Percentiles rank a stretch among this genome's conserved stretches.
Conservation (phyloP, 1,140 invertebrate genomes). For the Ceratosolen fusciceps region DNA sequence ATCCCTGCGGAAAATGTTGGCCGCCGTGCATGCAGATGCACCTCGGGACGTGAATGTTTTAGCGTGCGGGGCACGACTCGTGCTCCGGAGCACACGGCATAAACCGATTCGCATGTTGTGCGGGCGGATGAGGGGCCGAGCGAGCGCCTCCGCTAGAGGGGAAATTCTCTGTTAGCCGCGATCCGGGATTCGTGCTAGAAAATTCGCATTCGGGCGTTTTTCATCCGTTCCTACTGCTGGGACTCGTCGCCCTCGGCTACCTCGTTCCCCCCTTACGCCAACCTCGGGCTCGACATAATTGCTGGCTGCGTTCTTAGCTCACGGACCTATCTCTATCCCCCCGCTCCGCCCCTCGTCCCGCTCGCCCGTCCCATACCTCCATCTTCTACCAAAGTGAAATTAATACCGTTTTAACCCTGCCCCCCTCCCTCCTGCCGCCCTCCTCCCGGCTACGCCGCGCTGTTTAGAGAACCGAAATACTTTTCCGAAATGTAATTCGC, state of each 20-base stretch:
- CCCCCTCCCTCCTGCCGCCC: too few species aligned
- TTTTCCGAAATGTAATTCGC: too few species aligned
- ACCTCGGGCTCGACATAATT: too few species aligned
- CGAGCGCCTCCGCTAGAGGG: not conserved
- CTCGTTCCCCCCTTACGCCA: too few species aligned
- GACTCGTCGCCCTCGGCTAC: not conserved
- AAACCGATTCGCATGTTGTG: not conserved
- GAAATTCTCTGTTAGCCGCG: not conserved
- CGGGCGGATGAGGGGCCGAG: not conserved
- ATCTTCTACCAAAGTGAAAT: not conserved
- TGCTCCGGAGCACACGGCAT: not conserved
- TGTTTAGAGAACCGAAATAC: too few species aligned
- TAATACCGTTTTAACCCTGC: not conserved
- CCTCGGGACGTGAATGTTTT: constrained; percentile 4
- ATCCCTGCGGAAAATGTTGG: constrained; percentile 32
- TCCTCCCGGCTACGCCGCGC: too few species aligned
- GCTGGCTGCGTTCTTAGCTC: too few species aligned
- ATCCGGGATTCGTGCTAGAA: constrained; percentile 12
- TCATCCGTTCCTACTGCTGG: constrained; percentile 6
- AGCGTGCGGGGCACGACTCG: constrained; percentile 1
- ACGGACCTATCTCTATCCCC: too few species aligned
- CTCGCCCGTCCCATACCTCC: not conserved
- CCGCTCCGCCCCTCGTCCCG: not conserved
- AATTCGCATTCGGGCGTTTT: constrained; percentile 4
- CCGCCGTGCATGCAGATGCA: constrained; percentile 6